Base-by-base conservation (phyloP, 2,888 invertebrate genomes). In the Macaria notata region DNA sequence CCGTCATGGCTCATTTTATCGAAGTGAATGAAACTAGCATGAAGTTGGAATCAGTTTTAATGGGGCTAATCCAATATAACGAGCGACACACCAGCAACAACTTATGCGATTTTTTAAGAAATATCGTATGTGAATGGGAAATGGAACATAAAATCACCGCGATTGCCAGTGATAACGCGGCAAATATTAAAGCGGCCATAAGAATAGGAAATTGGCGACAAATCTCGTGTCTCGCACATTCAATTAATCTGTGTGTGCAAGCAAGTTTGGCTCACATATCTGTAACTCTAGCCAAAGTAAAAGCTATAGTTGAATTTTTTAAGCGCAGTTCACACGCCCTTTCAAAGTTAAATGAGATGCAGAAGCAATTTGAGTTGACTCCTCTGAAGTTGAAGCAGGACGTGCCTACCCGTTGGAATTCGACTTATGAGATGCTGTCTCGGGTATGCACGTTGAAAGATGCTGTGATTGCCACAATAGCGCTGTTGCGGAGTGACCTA, bases 301-400 rank as follows among this genome's bases (percentile, higher is more conserved):
- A 45, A 51, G 9, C 7, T n/a, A 3, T 51, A 1, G 51, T 51
- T 7, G 51, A 45, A 4, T 51, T 33, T 45, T 51, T 51, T 7
- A 51, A 51, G 19, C 44, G 45, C 7, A 45, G 51, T 36, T 43
- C 45, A 3, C 30, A 9, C 36, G 51, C 38, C 4, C n/a, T 29
- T 29, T 19, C n/a, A 9, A 51, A 45, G 29, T 38, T 51, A 7
- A 44, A 38, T 2, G 38, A 51, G 30, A 30, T 51, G 3, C 51
- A 51, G 38, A n/a, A 4, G 5, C 45, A 51, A 29, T 9, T 38
- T 30, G 33, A 45, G 19, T 9, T 51, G 19, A 6, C 44, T 3
- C 43, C 44, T 9, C 38, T 51, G 5, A 51, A 51, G n/a, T 36
- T 50, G 31, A 50, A 50, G 33, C 49, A 50, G 33, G 49, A 50